Conservation (phyloP, 2,113 vertebrate species). For the Montifringilla adamsi region DNA sequence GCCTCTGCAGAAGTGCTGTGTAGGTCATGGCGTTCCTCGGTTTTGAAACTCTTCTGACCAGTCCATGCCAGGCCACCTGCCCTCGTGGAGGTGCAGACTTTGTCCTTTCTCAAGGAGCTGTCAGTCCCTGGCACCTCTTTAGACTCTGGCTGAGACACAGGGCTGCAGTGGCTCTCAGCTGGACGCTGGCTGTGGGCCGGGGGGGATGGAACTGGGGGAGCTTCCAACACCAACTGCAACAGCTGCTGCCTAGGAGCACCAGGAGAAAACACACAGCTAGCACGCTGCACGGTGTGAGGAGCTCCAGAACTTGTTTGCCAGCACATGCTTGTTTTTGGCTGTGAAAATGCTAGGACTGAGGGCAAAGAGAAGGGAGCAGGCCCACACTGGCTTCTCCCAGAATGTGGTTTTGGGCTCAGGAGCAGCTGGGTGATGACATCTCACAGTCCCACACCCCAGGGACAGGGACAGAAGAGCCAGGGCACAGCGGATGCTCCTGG, state of each 20-base stretch:
- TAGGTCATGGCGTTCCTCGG: background rate
- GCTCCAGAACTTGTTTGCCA: background rate
- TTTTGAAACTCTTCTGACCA: background rate
- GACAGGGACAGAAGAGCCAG: background rate
- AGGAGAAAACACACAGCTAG: background rate
- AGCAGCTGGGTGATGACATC: background rate
- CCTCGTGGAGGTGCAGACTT: background rate
- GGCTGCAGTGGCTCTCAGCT: conserved; percentile 46
- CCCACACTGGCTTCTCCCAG: background rate
- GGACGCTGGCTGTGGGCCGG: conserved; percentile 23
- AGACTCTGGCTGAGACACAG: background rate
- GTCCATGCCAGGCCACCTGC: background rate
- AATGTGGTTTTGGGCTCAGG: accelerated
- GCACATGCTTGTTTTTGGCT: background rate
- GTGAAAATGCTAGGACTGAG: background rate
- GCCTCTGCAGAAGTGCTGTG: background rate
- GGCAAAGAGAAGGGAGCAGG: background rate
- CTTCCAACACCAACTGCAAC: conserved; percentile 73
- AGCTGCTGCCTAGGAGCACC: conserved; percentile 77
- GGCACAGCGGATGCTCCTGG: accelerated
- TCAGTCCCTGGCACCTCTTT: conserved; percentile 59
- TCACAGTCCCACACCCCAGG: background rate
- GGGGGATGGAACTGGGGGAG: conserved; percentile 72
- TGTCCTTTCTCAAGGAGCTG: conserved; percentile 59
- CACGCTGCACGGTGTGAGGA: accelerated